phyloP scores from a whole-genome alignment of 1,140 invertebrate species.

The Neuroterus valhalla region DNA sequence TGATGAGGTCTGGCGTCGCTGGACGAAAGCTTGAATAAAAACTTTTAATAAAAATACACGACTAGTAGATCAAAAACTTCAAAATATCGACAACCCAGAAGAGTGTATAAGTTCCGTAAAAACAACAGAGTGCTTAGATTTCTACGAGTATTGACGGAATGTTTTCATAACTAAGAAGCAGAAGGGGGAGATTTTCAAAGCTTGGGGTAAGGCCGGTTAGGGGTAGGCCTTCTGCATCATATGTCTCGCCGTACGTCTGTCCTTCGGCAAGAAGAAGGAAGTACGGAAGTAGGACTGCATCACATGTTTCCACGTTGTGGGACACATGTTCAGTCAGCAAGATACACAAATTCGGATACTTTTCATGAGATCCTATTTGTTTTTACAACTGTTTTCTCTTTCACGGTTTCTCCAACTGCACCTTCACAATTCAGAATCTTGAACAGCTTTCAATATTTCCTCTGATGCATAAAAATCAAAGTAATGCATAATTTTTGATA shows the following conservation, averaged over 20 bases:
- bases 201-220: no score
- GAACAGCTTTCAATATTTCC: no score
- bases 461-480: no score
- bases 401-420: neutral
- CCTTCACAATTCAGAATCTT: neutral
- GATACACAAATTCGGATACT: neutral
- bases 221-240: neutral
- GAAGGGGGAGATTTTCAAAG: neutral
- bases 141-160: constrained; percentile 35
- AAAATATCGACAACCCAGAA: no score
- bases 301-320: neutral
- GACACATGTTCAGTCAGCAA: neutral
- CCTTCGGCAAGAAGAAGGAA: neutral
- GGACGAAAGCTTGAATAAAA: no score
- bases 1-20: no score
- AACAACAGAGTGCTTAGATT: constrained; percentile 6
- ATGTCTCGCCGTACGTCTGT: neutral
- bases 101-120: constrained; percentile 13
- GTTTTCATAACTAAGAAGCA: constrained; percentile 35
- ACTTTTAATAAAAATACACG: no score
- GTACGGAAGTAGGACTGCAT: neutral
- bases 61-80: no score
- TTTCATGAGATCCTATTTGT: neutral
- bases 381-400: neutral
- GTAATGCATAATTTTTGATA: no score